phyloP scores from a whole-genome alignment of 2,797 vertebrate species.

The Chaenodraco wilsoni region DNA sequence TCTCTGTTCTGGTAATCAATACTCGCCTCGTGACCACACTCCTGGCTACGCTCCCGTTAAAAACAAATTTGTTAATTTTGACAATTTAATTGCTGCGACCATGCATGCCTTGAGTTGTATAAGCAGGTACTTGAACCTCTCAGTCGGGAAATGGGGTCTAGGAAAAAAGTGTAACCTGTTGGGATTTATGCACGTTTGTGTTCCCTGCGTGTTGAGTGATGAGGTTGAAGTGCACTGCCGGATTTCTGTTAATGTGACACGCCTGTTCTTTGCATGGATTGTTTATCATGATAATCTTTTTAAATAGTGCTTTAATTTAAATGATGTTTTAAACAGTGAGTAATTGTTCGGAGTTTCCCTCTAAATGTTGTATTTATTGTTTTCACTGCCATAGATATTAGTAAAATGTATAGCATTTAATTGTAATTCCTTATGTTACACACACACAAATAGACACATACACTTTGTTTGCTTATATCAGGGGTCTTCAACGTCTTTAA shows the following conservation, averaged over 20 bases:
- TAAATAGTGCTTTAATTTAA: conserved; percentile 9
- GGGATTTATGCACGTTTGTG: conserved; percentile 70
- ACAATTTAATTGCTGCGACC: conserved; percentile 99
- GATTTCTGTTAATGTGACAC: conserved; percentile 42
- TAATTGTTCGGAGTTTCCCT: background rate
- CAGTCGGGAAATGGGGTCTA: conserved; percentile 61
- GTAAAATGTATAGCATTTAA: background rate
- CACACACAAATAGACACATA: background rate
- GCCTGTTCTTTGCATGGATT: conserved; percentile 22
- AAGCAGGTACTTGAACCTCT: conserved; percentile 80
- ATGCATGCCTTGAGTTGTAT: conserved; percentile 88
- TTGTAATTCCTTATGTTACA: conserved; percentile 20
- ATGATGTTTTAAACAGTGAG: background rate
- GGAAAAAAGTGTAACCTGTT: conserved; percentile 74
- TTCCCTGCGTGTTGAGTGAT: conserved; percentile 70
- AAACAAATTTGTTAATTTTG: conserved; percentile 99
- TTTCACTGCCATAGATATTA: background rate
- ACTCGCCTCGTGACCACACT: conserved; percentile 94
- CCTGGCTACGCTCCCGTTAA: conserved; percentile 96
- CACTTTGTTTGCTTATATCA: background rate
- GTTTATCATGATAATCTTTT: conserved; percentile 20
- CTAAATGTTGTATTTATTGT: background rate
- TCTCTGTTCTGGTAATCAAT: conserved; percentile 95
- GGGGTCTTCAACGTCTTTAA: too few species aligned
- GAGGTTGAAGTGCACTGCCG: conserved; percentile 55